Percentiles rank a stretch among this genome's conserved stretches.
These are phyloP conservation scores for fruit fly (Drosophila melanogaster) DNA, from an alignment of 1,140 invertebrate species.

Conservation along the genomic window Release_6_plus_ISO1_MT NT_037436.4:8080501-8081000, in stretches of 20 bases:
- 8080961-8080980: conserved; percentile 32
- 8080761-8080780: conserved; percentile 31
- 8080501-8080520: conserved; percentile 56
- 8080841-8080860: conserved; percentile 30
- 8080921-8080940: conserved; percentile 60
- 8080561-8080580: conserved; percentile 23
- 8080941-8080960: conserved; percentile 72
- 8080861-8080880: conserved; percentile 40
- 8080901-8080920: conserved; percentile 71
- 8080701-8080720: conserved; percentile 8
- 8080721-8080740: conserved; percentile 22
- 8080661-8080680: conserved; percentile 57
- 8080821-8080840: conserved; percentile 51
- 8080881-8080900: conserved; percentile 65
- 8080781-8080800: conserved; percentile 11
- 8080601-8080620: conserved; percentile 14
- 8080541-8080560: conserved; percentile 54
- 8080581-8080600: conserved; percentile 14
- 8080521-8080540: conserved; percentile 50
- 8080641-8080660: conserved; percentile 70
- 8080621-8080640: conserved; percentile 21
- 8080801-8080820: conserved; percentile 43
- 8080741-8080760: conserved; percentile 14
- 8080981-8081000: conserved; percentile 13
- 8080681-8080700: conserved; percentile 4